Evolutionary conservation across 1,140 invertebrate genomes (phyloP).

Genomic region (Colletes gigas): DNA sequence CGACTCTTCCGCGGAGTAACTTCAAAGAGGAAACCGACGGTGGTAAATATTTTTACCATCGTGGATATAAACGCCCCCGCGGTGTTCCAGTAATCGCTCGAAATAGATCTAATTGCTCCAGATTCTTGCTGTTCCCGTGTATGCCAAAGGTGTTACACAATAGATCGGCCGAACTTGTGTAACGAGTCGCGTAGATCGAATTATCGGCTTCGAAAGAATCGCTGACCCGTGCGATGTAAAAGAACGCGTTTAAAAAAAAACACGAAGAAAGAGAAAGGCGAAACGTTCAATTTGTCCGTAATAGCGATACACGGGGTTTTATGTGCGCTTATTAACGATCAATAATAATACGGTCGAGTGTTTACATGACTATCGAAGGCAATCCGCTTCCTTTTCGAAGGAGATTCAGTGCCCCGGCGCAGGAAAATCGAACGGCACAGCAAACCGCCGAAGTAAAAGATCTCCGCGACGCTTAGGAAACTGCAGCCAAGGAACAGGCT

Average conservation of each 20-base stretch:
- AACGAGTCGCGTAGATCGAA: neutral
- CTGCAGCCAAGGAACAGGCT: conserved; percentile 61
- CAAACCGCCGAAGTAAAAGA: conserved; percentile 50
- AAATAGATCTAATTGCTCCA: conserved; percentile 65
- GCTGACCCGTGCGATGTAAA: neutral
- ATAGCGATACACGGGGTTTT: neutral
- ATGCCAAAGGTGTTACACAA: conserved; percentile 15
- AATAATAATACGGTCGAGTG: neutral
- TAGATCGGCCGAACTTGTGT: neutral
- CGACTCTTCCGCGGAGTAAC: neutral
- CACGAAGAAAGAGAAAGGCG: neutral
- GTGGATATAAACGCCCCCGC: conserved; percentile 25
- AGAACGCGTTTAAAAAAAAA: neutral
- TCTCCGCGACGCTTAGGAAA: conserved; percentile 56
- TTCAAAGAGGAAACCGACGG: conserved; percentile 12
- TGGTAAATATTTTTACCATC: conserved; percentile 56
- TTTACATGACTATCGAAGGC: neutral
- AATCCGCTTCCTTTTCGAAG: neutral
- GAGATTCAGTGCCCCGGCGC: neutral
- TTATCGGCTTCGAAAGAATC: neutral
- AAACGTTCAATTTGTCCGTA: neutral
- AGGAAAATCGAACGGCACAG: neutral
- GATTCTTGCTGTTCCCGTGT: conserved; percentile 30
- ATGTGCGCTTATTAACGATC: neutral
- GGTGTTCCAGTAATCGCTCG: conserved; percentile 60